Base-by-base conservation (phyloP, 2,797 vertebrate species). In the Paguma larvata region DNA sequence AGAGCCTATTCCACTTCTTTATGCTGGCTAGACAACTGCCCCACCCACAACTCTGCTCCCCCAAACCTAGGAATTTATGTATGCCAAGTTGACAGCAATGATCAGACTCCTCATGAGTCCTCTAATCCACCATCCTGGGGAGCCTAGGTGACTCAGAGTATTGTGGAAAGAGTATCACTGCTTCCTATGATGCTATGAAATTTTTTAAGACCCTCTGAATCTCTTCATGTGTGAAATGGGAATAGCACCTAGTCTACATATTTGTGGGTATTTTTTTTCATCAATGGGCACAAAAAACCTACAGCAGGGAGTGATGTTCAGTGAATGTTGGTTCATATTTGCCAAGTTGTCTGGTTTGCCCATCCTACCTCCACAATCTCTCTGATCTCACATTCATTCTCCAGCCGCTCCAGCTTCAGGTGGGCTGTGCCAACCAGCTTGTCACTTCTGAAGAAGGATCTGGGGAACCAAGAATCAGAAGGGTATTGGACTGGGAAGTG, bases 361-460 rank as follows among this genome's bases (percentile, higher is more conserved):
- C 85, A 65, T 25, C 96, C 51, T 98, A 99, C 99, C 99, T 99
- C 99, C 0, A 99, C 98, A 23, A 99, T 99, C 98, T 99, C 99
- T 98, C 99, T 99, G 97, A 99, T 99, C 98, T 99, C 99, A 95
- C 99, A 99, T 98, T 99, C 99, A 0, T 98, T 98, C 98, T 99
- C 99, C 98, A 99, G 98, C 92, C 99, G 99, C 23, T 99, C 99
- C 98, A 99, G 98, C 98, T 99, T 99, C 80, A 99, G 97, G 6
- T 99, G 99, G 14, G 99, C 99, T n/a, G 99, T 99, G 92, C 99
- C 99, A 27, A 99, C 98, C 0, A 99, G 99, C 98, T 99, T 99
- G 98, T 99, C 99, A 72, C 99, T 99, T 98, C 99, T 99, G 97
- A 99, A 99, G 97, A 99, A 99, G 65, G 99, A 99, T 79, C 99